Conservation (phyloP, 2,113 vertebrate species). For the Corythaixoides concolor region DNA sequence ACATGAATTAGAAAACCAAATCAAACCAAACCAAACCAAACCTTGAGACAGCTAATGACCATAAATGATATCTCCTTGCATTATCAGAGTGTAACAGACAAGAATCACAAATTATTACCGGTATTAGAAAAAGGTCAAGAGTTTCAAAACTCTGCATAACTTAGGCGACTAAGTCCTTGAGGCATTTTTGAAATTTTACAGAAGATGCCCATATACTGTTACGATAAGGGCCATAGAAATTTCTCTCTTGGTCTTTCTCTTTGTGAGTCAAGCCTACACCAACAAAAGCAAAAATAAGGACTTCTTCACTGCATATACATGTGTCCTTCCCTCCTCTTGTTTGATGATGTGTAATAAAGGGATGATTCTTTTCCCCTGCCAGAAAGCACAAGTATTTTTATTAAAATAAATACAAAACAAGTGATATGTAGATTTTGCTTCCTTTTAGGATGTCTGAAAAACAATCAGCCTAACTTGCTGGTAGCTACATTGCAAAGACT, state of each 20-base stretch:
- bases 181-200: not conserved
- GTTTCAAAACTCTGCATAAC: not conserved
- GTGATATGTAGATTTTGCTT: not conserved
- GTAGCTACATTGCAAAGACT: not conserved
- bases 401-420: not conserved
- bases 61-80: not conserved
- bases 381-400: not conserved
- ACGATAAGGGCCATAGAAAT: not conserved
- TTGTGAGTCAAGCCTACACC: not conserved
- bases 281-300: not conserved
- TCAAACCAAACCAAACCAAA: not conserved
- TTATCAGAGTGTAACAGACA: not conserved
- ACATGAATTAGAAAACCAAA: not conserved
- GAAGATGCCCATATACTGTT: not conserved
- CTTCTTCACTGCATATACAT: not conserved
- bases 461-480: conserved; percentile 1
- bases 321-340: not conserved
- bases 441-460: not conserved
- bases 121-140: not conserved
- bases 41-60: not conserved
- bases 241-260: not conserved
- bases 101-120: not conserved
- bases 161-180: not conserved
- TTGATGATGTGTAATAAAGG: not conserved
- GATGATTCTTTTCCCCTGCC: not conserved